Base-by-base conservation (phyloP, 2,888 invertebrate genomes). In the Leucozona laternaria region DNA sequence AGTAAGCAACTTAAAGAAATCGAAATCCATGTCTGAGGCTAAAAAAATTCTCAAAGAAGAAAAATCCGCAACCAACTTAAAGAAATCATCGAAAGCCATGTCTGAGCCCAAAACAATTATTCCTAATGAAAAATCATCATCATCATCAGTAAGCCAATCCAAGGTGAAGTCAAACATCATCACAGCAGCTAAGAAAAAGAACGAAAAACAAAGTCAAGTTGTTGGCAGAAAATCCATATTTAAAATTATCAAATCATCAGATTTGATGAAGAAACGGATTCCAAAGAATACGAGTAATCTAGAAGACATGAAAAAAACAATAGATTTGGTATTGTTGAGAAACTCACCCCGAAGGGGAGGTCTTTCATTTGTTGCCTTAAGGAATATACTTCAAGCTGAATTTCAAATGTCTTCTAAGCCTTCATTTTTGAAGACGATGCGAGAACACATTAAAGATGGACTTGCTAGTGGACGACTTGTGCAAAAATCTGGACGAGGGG, bases 401-500 rank as follows among this genome's bases (percentile, higher is more conserved):
- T 77, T 72, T 50, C 7, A 25, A 11, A 8, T 82, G 4, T 40
- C 70, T 25, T 31, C 45, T 6, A 82, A 77, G 13, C 11, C 11
- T 1, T 37, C 62, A 2, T 48, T 71, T 5, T 70, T 34, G 28
- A 62, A n/a, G 13, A 58, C 57, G 13, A 77, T 88, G 25, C 48
- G 84, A 15, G 55, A 72, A 22, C 70, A 84, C 8, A 60, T 88
- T 4, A 55, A 13, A 2, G 70, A 88, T 25, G 76, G 76, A 0
- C 17, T 88, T 11, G 45, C 25, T 5, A 80, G 8, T 45, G 77
- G 79, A 6, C 55, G 62, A 2, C 55, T 77, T 31, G 22, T 73
- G 6, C 83, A 70, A 20, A 48, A 34, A 6, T 55, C 83, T 15
- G 83, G 83, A 22, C 64, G 48, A 1, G 88, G 88, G 20, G 88